A percentile compares a stretch with the other conserved stretches of the same genome.
These are phyloP conservation scores for Panurus biarmicus DNA, from an alignment of 2,113 vertebrate genomes.

Conservation along the genomic window DNA sequence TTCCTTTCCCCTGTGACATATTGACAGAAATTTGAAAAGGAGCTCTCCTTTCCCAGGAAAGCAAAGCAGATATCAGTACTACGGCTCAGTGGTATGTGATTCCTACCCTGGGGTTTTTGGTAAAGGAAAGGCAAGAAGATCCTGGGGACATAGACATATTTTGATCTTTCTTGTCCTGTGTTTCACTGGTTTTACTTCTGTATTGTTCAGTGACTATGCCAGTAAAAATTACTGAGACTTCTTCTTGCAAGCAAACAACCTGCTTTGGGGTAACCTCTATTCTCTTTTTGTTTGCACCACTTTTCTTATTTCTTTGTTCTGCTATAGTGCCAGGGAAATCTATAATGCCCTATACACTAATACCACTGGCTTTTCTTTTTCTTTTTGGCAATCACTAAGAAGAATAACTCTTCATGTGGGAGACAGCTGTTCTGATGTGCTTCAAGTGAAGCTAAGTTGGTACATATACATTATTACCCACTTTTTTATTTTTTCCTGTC, in stretches of 20 bases:
- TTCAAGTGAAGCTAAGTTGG: slow-evolving; percentile 31
- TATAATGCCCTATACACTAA: background rate
- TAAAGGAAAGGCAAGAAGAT: background rate
- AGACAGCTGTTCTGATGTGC: slow-evolving; percentile 55
- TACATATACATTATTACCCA: background rate
- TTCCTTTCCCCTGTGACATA: background rate
- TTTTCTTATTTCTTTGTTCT: slow-evolving; percentile 7
- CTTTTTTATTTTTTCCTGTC: background rate
- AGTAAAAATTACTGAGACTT: background rate
- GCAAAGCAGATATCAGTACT: background rate
- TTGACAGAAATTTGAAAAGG: background rate
- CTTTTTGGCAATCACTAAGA: slow-evolving; percentile 9
- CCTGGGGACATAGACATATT: background rate
- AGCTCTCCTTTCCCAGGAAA: background rate
- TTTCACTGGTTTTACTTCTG: background rate
- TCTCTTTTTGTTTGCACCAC: background rate
- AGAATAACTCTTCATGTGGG: slow-evolving; percentile 35
- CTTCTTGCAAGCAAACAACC: background rate
- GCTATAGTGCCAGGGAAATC: background rate
- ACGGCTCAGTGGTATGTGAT: background rate
- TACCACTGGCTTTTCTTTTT: slow-evolving; percentile 17
- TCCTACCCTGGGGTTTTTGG: background rate
- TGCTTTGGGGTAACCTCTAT: background rate
- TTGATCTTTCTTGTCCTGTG: background rate
- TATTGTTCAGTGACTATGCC: background rate